Evolutionary conservation across 2,888 invertebrate genomes (phyloP).

Genomic region (Brachylomia viminalis): DNA sequence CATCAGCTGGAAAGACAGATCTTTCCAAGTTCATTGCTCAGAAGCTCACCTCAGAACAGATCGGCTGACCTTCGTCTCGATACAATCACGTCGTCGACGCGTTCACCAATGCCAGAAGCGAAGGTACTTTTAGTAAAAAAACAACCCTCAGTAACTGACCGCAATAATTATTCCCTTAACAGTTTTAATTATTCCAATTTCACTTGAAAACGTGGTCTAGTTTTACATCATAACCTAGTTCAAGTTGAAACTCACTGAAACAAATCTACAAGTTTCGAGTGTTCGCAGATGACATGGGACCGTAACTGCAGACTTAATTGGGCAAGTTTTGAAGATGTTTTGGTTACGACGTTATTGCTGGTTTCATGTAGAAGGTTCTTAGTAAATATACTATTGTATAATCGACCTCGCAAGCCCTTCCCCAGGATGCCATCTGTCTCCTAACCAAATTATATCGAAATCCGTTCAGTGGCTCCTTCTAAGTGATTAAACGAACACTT

Average conservation of each 20-base stretch:
- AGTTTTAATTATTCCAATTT: constrained; percentile 18
- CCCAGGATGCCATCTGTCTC: too few relatives aligned
- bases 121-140: not conserved
- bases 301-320: constrained; percentile 60
- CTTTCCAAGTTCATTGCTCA: not conserved
- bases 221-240: constrained; percentile 37
- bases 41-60: not conserved
- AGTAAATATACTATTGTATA: too few relatives aligned
- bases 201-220: constrained; percentile 29
- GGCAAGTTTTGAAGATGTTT: constrained; percentile 63
- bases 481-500: too few relatives aligned
- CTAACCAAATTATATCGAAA: too few relatives aligned
- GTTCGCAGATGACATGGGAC: constrained; percentile 31
- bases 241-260: constrained; percentile 27
- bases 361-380: constrained; percentile 3
- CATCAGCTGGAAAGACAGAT: not conserved
- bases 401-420: too few relatives aligned
- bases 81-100: too few relatives aligned
- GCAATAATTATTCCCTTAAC: constrained; percentile 8
- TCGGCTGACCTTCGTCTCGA: not conserved
- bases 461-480: too few relatives aligned
- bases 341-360: not conserved
- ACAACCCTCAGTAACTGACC: too few relatives aligned
- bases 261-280: constrained; percentile 39
- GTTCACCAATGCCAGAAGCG: not conserved